A percentile compares a stretch with the other conserved stretches of the same genome.
Conservation (phyloP, 2,113 vertebrate species). For the Sylvilagus bachmani region DNA sequence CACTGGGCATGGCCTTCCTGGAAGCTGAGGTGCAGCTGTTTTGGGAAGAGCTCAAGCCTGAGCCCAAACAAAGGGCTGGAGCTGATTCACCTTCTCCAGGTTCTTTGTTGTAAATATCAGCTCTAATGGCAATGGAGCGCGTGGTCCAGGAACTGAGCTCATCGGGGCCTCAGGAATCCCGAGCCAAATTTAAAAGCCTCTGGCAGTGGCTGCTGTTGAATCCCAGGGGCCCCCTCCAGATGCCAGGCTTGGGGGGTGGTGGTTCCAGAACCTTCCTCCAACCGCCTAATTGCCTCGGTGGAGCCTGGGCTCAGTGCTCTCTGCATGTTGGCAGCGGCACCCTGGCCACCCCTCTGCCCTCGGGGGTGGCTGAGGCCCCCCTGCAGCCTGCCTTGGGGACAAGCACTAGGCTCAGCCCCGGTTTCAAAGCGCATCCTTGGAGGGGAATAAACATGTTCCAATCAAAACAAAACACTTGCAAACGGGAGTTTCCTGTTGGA, state of each 20-base stretch:
- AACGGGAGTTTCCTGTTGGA: constrained; percentile 73
- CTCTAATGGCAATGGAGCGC: neutral
- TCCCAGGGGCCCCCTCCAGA: neutral
- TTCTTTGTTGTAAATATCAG: neutral
- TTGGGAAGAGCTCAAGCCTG: neutral
- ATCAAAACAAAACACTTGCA: constrained; percentile 79
- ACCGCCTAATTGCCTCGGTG: too few relatives aligned
- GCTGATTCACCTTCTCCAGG: constrained; percentile 67
- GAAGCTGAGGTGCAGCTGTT: constrained; percentile 31
- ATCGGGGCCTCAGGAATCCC: neutral
- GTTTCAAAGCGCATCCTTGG: constrained; percentile 60
- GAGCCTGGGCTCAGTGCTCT: neutral
- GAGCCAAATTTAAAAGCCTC: constrained; percentile 1
- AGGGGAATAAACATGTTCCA: constrained; percentile 74
- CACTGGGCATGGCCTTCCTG: neutral
- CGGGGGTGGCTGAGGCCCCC: neutral
- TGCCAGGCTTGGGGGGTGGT: neutral
- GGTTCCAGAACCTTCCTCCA: neutral
- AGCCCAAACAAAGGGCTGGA: constrained; percentile 51
- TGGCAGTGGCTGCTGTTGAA: neutral
- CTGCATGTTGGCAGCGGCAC: fast-evolving
- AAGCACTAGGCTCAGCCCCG: neutral
- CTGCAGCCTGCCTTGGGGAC: neutral
- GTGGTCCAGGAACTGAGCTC: constrained; percentile 47
- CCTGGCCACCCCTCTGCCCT: neutral